Percentiles rank a stretch among this genome's conserved stretches.
phyloP scores from a whole-genome alignment of 1,140 invertebrate species.

The Brachionus rotundiformis region DNA sequence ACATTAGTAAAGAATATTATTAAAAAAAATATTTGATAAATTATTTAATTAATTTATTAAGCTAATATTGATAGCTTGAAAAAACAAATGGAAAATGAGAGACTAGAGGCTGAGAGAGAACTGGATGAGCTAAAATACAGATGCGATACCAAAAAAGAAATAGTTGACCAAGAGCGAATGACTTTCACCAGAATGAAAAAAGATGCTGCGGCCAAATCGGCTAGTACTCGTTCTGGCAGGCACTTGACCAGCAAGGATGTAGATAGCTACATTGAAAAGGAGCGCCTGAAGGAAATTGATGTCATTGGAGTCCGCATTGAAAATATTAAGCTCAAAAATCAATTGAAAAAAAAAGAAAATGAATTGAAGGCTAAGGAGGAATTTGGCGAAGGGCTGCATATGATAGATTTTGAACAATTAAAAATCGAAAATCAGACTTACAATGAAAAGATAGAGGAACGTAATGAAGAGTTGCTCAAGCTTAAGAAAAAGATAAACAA shows the following conservation, averaged over 20 bases:
- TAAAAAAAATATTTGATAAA: constrained; percentile 17
- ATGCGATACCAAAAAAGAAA: constrained; percentile 59
- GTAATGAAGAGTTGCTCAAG: constrained; percentile 65
- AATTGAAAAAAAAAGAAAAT: constrained; percentile 62
- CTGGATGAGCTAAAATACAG: constrained; percentile 55
- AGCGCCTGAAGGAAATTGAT: constrained; percentile 58
- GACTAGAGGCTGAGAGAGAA: constrained; percentile 13
- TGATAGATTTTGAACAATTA: constrained; percentile 66
- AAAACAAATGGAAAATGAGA: constrained; percentile 9
- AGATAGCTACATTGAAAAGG: constrained; percentile 28
- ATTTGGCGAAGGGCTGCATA: constrained; percentile 62
- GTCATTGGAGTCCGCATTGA: constrained; percentile 61
- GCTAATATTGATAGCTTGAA: constrained; percentile 37
- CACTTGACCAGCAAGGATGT: neutral
- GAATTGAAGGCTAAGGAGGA: constrained; percentile 64
- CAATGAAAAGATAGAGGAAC: constrained; percentile 66
- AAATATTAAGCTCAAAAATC: constrained; percentile 64
- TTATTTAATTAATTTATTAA: neutral
- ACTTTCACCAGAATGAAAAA: constrained; percentile 19
- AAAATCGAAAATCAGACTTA: constrained; percentile 66
- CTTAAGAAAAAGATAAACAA: constrained; percentile 64
- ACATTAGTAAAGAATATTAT: constrained; percentile 62
- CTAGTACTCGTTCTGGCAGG: neutral
- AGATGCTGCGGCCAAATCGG: neutral
- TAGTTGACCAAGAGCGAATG: constrained; percentile 54